These are phyloP conservation scores for Dryococelus australis DNA, from an alignment of 2,888 invertebrate genomes.

Conservation along the genomic window DNA sequence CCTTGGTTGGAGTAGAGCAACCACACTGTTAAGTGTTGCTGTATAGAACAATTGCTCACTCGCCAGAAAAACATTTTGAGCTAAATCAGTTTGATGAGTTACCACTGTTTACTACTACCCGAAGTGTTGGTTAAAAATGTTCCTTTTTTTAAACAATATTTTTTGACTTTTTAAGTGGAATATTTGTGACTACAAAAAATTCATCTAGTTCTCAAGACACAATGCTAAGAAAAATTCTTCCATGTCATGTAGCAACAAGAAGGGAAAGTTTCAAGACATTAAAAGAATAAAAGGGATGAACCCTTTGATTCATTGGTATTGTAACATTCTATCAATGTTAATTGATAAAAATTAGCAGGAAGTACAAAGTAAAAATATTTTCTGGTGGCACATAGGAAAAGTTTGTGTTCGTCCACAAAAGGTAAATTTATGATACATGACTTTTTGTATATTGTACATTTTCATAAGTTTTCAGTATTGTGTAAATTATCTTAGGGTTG, in stretches of 20 bases:
- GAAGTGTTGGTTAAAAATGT: constrained; percentile 39
- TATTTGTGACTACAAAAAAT: background rate
- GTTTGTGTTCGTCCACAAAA: constrained; percentile 34
- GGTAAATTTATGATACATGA: background rate
- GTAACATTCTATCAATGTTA: constrained; percentile 27
- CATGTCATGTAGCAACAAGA: background rate
- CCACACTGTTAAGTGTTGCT: constrained; percentile 31
- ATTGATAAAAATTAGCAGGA: constrained; percentile 31
- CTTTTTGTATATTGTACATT: constrained; percentile 38
- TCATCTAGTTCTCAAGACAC: background rate
- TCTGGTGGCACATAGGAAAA: constrained; percentile 30
- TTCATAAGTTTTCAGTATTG: constrained; percentile 46
- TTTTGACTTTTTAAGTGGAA: constrained; percentile 30
- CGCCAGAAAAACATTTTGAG: constrained; percentile 22
- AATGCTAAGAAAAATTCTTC: background rate
- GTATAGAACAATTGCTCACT: constrained; percentile 16
- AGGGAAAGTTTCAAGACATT: constrained; percentile 11
- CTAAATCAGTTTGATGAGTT: constrained; percentile 41
- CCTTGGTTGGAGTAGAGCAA: constrained; percentile 30
- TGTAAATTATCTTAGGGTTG: constrained; percentile 39
- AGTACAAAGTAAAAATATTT: constrained; percentile 36
- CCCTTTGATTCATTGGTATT: constrained; percentile 36
- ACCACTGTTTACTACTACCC: constrained; percentile 42
- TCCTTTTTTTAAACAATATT: constrained; percentile 40
- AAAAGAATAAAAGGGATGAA: constrained; percentile 41